Conservation (phyloP, 1,140 invertebrate species). For the Homalodisca vitripennis region DNA sequence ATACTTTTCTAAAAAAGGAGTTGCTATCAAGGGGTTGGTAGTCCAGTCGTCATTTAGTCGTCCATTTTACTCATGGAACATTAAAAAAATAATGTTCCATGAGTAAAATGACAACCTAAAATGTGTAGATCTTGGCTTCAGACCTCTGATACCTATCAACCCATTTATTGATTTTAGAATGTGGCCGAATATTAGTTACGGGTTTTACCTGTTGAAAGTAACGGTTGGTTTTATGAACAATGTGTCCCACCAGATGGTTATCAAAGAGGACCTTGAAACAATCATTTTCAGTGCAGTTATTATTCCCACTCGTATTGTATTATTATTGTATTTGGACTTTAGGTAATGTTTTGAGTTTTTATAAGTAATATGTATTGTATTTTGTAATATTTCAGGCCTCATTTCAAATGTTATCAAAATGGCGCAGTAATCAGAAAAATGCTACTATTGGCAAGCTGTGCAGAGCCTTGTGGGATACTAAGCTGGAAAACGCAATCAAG, state of each 20-base stretch:
- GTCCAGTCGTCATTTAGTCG: background rate
- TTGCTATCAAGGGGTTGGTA: background rate
- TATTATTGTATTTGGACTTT: too few relatives aligned
- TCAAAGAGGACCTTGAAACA: background rate
- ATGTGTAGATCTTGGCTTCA: background rate
- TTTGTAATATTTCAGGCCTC: too few relatives aligned
- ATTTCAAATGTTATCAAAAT: too few relatives aligned
- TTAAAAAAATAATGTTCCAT: too few relatives aligned
- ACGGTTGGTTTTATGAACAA: background rate
- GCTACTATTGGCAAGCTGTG: too few relatives aligned
- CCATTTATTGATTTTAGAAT: background rate
- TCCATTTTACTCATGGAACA: background rate
- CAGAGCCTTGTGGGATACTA: too few relatives aligned
- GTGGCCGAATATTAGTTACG: background rate
- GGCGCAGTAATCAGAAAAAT: too few relatives aligned
- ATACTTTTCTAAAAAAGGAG: background rate
- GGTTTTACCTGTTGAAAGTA: background rate
- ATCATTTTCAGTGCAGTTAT: too few relatives aligned
- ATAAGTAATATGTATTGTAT: too few relatives aligned
- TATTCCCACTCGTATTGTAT: too few relatives aligned
- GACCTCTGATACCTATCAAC: background rate
- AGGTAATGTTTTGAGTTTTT: too few relatives aligned
- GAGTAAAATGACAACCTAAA: background rate
- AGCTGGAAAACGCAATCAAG: too few relatives aligned
- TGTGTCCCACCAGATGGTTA: background rate